Percentiles rank a stretch among this genome's conserved stretches.
Conservation (phyloP, 2,113 vertebrate species). For the Casuarius casuarius region DNA sequence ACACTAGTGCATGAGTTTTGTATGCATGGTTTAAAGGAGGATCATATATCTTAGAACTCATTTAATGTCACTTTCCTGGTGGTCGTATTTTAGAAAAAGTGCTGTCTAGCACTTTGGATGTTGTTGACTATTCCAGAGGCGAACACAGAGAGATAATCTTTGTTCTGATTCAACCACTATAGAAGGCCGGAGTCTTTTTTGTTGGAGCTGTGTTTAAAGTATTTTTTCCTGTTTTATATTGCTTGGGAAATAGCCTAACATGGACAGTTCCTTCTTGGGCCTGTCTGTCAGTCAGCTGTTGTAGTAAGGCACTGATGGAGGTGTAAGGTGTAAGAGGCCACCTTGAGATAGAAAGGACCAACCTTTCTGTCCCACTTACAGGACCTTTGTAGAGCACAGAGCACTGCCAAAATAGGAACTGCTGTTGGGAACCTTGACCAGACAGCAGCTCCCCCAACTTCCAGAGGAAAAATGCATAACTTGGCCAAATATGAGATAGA, state of each 20-base stretch:
- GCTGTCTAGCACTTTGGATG: conserved; percentile 32
- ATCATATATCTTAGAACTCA: conserved; percentile 43
- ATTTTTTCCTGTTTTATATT: background rate
- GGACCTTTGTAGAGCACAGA: background rate
- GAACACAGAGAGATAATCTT: background rate
- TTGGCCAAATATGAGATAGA: background rate
- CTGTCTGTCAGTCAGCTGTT: background rate
- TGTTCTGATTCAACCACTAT: background rate
- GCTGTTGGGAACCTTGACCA: background rate
- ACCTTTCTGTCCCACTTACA: background rate
- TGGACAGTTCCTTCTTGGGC: background rate
- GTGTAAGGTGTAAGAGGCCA: background rate
- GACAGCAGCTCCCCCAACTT: background rate
- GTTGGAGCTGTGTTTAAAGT: background rate
- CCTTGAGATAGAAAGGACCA: background rate
- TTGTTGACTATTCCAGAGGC: conserved; percentile 29
- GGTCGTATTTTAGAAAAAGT: conserved; percentile 44
- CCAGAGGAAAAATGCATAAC: background rate
- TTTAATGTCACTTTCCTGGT: conserved; percentile 33
- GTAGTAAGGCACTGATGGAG: background rate
- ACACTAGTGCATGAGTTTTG: background rate
- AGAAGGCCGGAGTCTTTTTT: background rate
- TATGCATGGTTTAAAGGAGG: conserved; percentile 14
- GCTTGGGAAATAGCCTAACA: background rate
- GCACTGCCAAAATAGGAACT: background rate